Base-by-base conservation (phyloP, 2,113 vertebrate genomes). In the Rana temporaria region DNA sequence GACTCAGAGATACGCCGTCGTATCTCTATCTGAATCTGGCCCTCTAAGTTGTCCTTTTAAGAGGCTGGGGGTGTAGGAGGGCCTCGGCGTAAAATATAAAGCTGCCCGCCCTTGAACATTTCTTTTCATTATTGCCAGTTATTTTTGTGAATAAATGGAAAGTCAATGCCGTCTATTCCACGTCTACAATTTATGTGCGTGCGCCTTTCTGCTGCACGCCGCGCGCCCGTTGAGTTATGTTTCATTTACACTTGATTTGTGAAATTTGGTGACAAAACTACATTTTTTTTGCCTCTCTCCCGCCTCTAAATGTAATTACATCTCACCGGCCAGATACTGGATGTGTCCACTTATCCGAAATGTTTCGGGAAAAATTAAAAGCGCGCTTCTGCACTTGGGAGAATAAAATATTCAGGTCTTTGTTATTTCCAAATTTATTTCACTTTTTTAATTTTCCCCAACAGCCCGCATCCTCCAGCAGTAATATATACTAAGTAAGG, bases 211-310 rank as follows among this genome's bases (percentile, higher is more conserved):
- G 19, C 52, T 60, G 55, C 76, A 68, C 30, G 68, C 63, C 60
- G 42, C 64, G 71, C 57, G 53, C 64, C 74, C 57, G 76, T 83
- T 76, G 63, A 83, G 68, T 83, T 83, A 83, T 83, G 34, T 83
- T 76, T 76, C 81, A 83, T 83, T 83, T 76, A 74, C 62, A 68
- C 53, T 76, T 83, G 81, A 76, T 83, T 83, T 83, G 81, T 76
- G 57, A 34, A 66, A 56, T 68, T 83, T 82, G 57, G 48, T 74
- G 69, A 73, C 64, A 30, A 82, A 82, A 74, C 26, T 75, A 67
- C 22, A 55, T 76, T 72, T 83, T 72, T 83, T 66, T 55, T 78
- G 9, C 48, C n/a, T 30, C 30, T 15, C 32, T 42, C 56, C 38
- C 12, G 59, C 56, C 32, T 19, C 80, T 56, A 75, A 82, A 82